A percentile compares a stretch with the other conserved stretches of the same genome.
Conservation (phyloP, 2,113 vertebrate species). For the Narcine bancroftii region DNA sequence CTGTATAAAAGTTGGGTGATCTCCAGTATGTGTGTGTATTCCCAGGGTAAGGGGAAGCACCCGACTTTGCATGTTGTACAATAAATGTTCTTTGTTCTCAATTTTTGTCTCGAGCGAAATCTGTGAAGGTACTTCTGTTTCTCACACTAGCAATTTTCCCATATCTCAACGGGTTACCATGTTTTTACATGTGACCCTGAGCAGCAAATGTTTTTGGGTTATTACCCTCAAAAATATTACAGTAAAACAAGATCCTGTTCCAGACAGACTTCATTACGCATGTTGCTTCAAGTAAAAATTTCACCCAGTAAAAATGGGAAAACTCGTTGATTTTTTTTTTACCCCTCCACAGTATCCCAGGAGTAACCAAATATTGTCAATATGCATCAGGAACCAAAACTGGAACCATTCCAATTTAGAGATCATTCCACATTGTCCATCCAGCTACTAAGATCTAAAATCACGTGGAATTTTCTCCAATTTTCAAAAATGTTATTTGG, state of each 20-base stretch:
- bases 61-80: too few species aligned
- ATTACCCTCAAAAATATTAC: not conserved
- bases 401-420: not conserved
- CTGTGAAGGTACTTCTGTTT: too few species aligned
- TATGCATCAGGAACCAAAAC: not conserved
- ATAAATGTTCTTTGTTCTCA: too few species aligned
- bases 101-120: too few species aligned
- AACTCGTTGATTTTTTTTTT: not conserved
- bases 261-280: too few species aligned
- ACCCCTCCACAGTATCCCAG: not conserved
- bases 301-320: not conserved
- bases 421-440: not conserved
- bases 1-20: too few species aligned
- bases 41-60: too few species aligned
- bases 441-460: not conserved
- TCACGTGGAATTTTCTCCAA: not conserved
- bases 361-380: not conserved
- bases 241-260: not conserved
- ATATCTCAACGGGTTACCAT: too few species aligned
- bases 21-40: too few species aligned
- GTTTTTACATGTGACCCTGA: not conserved
- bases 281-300: not conserved
- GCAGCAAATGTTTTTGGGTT: not conserved
- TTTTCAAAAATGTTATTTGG: not conserved
- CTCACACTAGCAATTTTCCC: not conserved